Percentiles rank a stretch among this genome's conserved stretches.
These are phyloP conservation scores for Synergus gifuensis DNA, from an alignment of 2,888 invertebrate species.

Conservation along the genomic window DNA sequence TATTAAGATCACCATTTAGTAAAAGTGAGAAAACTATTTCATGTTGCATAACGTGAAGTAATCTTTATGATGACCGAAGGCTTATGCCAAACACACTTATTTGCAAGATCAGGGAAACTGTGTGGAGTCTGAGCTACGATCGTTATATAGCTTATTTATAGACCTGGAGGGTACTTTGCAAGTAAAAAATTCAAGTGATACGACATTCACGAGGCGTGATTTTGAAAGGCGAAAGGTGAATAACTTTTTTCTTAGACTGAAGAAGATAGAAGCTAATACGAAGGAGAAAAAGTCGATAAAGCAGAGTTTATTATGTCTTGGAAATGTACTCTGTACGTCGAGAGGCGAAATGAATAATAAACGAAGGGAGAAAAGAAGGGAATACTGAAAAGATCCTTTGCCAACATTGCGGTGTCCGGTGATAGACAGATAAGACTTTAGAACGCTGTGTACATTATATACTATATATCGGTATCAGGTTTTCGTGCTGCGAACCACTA, in stretches of 20 bases:
- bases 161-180: not conserved
- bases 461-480: not conserved
- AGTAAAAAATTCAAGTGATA: not conserved
- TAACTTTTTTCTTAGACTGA: not conserved
- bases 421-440: constrained; percentile 1
- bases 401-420: not conserved
- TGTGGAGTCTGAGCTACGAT: not conserved
- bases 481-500: not conserved
- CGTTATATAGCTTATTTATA: not conserved
- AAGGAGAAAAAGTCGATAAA: not conserved
- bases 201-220: not conserved
- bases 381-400: constrained; percentile 2
- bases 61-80: not conserved
- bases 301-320: not conserved
- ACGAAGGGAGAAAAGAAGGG: not conserved
- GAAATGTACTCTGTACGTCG: not conserved
- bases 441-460: not conserved
- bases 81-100: not conserved
- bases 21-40: not conserved
- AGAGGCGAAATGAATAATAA: not conserved
- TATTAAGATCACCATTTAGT: not conserved
- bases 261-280: not conserved
- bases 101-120: not conserved
- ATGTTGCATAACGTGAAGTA: not conserved
- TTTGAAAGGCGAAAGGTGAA: not conserved